Conservation (phyloP, 2,113 vertebrate species). For the Loxodonta africana region DNA sequence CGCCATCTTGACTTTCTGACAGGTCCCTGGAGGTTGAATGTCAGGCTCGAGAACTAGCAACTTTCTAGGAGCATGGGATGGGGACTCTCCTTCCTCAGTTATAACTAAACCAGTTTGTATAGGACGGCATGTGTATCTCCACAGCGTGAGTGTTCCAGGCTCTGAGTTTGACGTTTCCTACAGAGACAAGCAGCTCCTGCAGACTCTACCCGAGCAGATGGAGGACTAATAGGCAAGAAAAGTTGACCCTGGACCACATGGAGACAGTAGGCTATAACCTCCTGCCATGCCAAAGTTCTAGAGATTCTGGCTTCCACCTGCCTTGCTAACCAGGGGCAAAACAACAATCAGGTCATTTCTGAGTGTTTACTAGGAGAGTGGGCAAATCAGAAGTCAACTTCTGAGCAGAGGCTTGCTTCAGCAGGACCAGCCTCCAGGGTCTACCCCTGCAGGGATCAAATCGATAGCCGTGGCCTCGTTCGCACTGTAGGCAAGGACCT, state of each 20-base stretch:
- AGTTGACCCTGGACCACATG: neutral
- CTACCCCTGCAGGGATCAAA: neutral
- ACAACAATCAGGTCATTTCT: neutral
- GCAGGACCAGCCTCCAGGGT: neutral
- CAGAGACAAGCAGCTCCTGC: neutral
- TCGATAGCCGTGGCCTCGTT: neutral
- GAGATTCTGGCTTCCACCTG: neutral
- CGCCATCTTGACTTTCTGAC: neutral
- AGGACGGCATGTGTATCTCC: neutral
- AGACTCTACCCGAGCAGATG: fast-evolving
- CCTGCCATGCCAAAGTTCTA: neutral
- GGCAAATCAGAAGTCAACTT: neutral
- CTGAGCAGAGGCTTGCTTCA: neutral
- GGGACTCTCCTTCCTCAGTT: neutral
- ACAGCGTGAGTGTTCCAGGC: fast-evolving
- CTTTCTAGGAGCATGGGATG: neutral
- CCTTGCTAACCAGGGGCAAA: neutral
- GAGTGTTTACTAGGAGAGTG: neutral
- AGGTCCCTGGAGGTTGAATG: neutral
- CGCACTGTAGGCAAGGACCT: neutral
- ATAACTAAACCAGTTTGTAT: neutral
- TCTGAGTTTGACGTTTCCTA: neutral
- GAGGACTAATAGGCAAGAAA: neutral
- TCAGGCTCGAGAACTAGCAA: neutral
- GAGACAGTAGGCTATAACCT: neutral